Evolutionary conservation across 2,797 vertebrate genomes (phyloP), one percentile per base, ranked within the genome.

Genomic region (Anguilla obscura): DNA sequence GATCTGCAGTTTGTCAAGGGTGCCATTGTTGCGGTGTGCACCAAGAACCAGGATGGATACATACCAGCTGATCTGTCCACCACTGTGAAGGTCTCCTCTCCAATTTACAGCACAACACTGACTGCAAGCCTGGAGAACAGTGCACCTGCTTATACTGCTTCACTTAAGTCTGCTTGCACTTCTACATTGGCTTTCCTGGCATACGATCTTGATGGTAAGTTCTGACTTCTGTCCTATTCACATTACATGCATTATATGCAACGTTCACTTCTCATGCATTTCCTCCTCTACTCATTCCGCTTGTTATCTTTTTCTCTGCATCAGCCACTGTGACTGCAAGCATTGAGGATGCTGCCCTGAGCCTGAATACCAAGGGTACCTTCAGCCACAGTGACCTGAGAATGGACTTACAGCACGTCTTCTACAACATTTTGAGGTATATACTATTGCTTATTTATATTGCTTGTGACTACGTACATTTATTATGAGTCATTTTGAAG

Each of bases 121-220:
- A 93, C 74, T 79, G 86, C 91, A 88, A 96, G 95, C 66, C 66
- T 97, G 71, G 95, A 94, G 85, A 96, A 96, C 63, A 93, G 90
- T 80, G 92, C 87, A 18, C 94, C 96, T n/a, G 91, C 93, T 60
- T 89, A 97, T n/a, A 96, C 95, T 90, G 93, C 94, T 45, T 93
- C 91, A 45, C 74, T 97, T 18, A 96, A 97, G 87, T 97, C 97
- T 66, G 96, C 96, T 14, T 95, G 96, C 89, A 97, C 92, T 87
- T 98, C 98, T 91, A 94, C 95, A 0, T 69, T 97, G 89, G 94
- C 93, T 69, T 93, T 98, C 89, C 93, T 99, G 93, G 94, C 97
- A 71, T 97, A 98, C 87, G 93, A 97, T 85, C 90, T 99, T 86
- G 96, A 96, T 87, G 96, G 99, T 99, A 94, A 98, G 97, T 66